A percentile compares a stretch with the other conserved stretches of the same genome.
Evolutionary conservation across 2,888 invertebrate genomes (phyloP).

Genomic region (Xanthorhoe designata): DNA sequence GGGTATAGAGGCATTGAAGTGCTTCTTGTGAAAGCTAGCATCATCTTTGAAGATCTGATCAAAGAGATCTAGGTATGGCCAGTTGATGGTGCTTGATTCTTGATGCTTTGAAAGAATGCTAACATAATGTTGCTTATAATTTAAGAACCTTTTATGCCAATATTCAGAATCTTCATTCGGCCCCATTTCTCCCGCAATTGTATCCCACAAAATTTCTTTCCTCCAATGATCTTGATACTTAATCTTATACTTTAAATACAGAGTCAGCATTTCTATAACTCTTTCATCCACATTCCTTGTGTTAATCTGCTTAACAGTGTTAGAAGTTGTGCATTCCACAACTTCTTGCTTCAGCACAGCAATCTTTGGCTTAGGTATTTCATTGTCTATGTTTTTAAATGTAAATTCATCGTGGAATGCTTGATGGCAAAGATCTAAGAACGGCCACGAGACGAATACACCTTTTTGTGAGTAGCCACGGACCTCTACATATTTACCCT

Average conservation of each 20-base stretch:
- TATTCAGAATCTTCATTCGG: slow-evolving; percentile 67
- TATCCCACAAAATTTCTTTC: slow-evolving; percentile 67
- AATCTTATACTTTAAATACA: slow-evolving; percentile 69
- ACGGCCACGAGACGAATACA: slow-evolving; percentile 59
- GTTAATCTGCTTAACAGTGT: slow-evolving; percentile 45
- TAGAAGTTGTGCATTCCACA: slow-evolving; percentile 45
- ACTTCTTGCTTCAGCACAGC: slow-evolving; percentile 27
- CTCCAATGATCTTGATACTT: slow-evolving; percentile 60
- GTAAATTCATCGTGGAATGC: slow-evolving; percentile 67
- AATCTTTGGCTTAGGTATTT: slow-evolving; percentile 17
- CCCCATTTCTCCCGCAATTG: slow-evolving; percentile 70
- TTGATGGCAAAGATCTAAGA: slow-evolving; percentile 66
- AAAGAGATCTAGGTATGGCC: slow-evolving; percentile 74
- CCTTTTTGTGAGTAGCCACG: slow-evolving; percentile 58
- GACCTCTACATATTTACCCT: slow-evolving; percentile 60
- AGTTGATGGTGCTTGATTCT: slow-evolving; percentile 54
- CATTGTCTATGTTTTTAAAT: background rate
- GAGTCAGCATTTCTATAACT: slow-evolving; percentile 66
- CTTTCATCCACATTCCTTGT: slow-evolving; percentile 56
- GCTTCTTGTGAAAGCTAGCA: slow-evolving; percentile 64
- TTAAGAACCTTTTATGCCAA: slow-evolving; percentile 75
- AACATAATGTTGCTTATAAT: slow-evolving; percentile 76
- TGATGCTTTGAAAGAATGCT: slow-evolving; percentile 64
- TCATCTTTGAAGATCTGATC: slow-evolving; percentile 72
- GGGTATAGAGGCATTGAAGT: slow-evolving; percentile 34